Evolutionary conservation across 2,888 invertebrate species (phyloP).

Genomic region (Sminthurinus aureus): DNA sequence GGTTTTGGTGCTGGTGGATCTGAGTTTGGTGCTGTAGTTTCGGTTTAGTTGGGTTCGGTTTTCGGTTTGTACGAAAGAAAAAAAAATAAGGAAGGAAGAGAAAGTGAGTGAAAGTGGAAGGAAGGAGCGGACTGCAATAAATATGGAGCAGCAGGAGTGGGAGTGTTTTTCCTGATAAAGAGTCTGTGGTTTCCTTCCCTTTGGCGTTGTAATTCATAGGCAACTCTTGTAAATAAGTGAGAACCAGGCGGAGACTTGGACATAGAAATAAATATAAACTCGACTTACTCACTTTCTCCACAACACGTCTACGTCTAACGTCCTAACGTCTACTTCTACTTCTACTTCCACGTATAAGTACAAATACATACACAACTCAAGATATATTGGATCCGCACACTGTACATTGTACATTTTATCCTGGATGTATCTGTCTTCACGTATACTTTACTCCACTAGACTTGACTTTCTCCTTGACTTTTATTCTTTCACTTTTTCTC

Average conservation of each 20-base stretch:
- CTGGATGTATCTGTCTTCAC: too few relatives aligned
- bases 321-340: too few relatives aligned
- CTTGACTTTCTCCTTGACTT: background rate
- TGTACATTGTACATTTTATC: too few relatives aligned
- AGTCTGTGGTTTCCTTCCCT: constrained; percentile 25
- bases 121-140: constrained; percentile 25
- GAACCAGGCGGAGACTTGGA: constrained; percentile 22
- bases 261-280: constrained; percentile 30
- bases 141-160: constrained; percentile 34
- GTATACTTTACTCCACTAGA: too few relatives aligned
- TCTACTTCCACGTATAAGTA: too few relatives aligned
- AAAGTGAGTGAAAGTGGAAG: background rate
- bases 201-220: constrained; percentile 31
- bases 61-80: too few relatives aligned
- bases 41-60: too few relatives aligned
- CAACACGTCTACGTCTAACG: background rate
- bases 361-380: too few relatives aligned
- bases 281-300: background rate
- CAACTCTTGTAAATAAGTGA: constrained; percentile 33
- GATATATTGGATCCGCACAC: too few relatives aligned
- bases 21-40: too few relatives aligned
- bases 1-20: too few relatives aligned
- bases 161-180: constrained; percentile 41
- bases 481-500: background rate
- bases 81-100: constrained; percentile 9